Percentiles rank a stretch among this genome's conserved stretches.
These are phyloP conservation scores for Cantharis nigra DNA, from an alignment of 2,888 invertebrate species.

Conservation along the genomic window DNA sequence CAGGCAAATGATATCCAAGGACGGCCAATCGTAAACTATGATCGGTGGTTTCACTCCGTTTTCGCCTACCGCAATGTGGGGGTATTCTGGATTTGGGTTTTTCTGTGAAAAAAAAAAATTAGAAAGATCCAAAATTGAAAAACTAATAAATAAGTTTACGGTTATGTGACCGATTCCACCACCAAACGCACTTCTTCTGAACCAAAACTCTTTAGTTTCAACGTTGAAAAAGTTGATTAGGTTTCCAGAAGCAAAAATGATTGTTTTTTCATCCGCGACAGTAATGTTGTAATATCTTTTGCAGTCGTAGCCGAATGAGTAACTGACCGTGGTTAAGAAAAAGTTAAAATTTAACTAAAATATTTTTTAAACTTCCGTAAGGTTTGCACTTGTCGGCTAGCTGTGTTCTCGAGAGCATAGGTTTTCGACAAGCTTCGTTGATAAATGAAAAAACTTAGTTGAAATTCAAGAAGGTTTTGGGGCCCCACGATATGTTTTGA, in stretches of 20 bases:
- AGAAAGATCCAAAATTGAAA: neutral
- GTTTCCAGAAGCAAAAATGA: constrained; percentile 83
- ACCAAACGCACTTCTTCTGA: constrained; percentile 75
- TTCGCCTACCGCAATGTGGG: constrained; percentile 84
- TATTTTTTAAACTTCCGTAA: too few relatives aligned
- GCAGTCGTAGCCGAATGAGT: constrained; percentile 88
- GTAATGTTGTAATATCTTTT: constrained; percentile 79
- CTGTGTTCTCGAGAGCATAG: too few relatives aligned
- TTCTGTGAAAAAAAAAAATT: constrained; percentile 57
- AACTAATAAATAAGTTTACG: constrained; percentile 53
- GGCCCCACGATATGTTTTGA: too few relatives aligned
- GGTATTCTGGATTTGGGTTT: constrained; percentile 64
- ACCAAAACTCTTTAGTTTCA: constrained; percentile 66
- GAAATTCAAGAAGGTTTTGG: too few relatives aligned
- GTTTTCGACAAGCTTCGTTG: too few relatives aligned
- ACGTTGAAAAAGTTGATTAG: constrained; percentile 77
- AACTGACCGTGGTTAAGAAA: constrained; percentile 58
- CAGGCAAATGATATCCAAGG: constrained; percentile 73
- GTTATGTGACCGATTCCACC: constrained; percentile 81
- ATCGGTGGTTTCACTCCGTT: constrained; percentile 72
- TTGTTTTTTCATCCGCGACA: constrained; percentile 71
- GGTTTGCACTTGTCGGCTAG: too few relatives aligned
- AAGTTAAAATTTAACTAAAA: too few relatives aligned
- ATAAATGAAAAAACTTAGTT: too few relatives aligned
- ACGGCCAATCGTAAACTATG: constrained; percentile 83